Evolutionary conservation across 2,888 invertebrate species (phyloP), one percentile per base, ranked within the genome.

Genomic region (Icerya purchasi): DNA sequence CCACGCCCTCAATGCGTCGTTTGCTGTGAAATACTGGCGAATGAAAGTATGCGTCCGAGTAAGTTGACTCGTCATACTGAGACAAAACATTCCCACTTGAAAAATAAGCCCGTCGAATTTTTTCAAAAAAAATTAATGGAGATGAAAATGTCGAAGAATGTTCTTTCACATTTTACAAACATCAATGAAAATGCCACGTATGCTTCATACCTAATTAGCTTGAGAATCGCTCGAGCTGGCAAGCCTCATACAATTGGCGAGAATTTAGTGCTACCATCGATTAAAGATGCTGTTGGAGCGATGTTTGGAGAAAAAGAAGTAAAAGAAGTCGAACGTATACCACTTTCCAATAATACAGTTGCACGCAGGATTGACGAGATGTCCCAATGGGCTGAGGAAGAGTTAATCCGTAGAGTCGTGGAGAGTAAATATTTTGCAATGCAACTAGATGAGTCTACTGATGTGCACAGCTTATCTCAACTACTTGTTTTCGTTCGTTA

Each of bases 271-370:
- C 19, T 53, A 22, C 53, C 14, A 2, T 50, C 53, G 22, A 60
- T 55, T 25, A 56, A 24, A 54, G 52, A 59, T 54, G 49, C 59
- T 2, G 22, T 49, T 51, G 55, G 21, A 50, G 55, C 14, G 24
- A 59, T 59, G 59, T 51, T 59, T 89, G 72, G 88, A 80, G 77
- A 89, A 88, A 25, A 50, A 24, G 25, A 50, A 50, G 52, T 36
- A 18, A 55, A 54, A 51, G 23, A 55, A 22, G 18, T 59, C 24
- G 55, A 36, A 24, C 24, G 25, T 50, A 54, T 59, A 25, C 51
- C 56, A 10, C 55, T 59, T 18, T 55, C 56, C 18, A 59, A 59
- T 23, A 59, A 59, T 50, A 51, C 59, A 21, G 25, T 55, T 55
- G 50, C 24, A 54, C 54, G 56, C 49, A 50, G 59, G 25, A 59